Evolutionary conservation across 2,113 vertebrate genomes (phyloP).

Genomic region (Anoura caudifer): DNA sequence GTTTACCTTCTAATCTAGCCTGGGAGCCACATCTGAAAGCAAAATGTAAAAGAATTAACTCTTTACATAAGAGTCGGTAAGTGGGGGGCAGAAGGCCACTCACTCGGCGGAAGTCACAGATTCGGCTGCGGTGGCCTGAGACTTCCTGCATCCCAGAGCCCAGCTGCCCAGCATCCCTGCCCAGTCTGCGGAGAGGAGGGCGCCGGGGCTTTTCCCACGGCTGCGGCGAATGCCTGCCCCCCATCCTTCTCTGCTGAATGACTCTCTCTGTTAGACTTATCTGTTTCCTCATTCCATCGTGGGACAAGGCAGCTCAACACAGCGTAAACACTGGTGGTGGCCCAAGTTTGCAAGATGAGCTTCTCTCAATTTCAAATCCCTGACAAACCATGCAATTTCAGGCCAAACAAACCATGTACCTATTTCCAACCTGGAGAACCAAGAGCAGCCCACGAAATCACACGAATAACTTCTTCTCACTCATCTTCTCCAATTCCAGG

Average conservation of each 20-base stretch:
- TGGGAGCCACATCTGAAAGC: not conserved
- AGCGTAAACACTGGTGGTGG: not conserved
- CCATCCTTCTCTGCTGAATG: not conserved
- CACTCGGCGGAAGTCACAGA: not conserved
- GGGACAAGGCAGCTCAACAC: not conserved
- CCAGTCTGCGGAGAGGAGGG: not conserved
- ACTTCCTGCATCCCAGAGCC: not conserved
- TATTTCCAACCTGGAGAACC: not conserved
- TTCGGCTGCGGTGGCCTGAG: not conserved
- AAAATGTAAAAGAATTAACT: not conserved
- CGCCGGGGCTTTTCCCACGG: fast-evolving
- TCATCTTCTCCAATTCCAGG: not conserved
- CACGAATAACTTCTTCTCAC: not conserved
- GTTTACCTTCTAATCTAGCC: not conserved
- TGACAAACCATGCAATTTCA: not conserved
- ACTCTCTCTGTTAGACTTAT: not conserved
- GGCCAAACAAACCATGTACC: not conserved
- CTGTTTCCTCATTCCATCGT: not conserved
- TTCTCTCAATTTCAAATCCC: not conserved
- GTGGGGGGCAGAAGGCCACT: not conserved
- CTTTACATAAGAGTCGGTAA: not conserved
- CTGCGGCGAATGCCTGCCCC: not conserved
- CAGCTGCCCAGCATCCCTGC: not conserved
- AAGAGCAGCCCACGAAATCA: not conserved
- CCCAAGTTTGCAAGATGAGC: not conserved